These are phyloP conservation scores for Notolepis coatsorum DNA, from an alignment of 2,797 vertebrate species.

Conservation along the genomic window DNA sequence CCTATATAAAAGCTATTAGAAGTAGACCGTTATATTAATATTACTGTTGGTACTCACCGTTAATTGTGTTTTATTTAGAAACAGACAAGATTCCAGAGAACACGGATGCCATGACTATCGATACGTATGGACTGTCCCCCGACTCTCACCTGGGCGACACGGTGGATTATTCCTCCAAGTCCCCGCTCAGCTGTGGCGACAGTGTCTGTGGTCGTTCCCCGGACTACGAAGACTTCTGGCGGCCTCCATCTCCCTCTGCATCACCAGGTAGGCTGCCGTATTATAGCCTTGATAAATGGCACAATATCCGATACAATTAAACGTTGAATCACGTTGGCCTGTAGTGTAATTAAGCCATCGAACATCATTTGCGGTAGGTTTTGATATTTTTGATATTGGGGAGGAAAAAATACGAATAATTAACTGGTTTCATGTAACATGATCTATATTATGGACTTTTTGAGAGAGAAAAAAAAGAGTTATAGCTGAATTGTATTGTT, in stretches of 20 bases:
- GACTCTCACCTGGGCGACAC: slow-evolving; percentile 81
- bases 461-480: no score
- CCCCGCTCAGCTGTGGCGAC: slow-evolving; percentile 86
- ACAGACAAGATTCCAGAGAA: slow-evolving; percentile 76
- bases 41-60: background rate
- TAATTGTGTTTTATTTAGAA: slow-evolving; percentile 12
- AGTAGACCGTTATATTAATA: background rate
- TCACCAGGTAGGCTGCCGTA: slow-evolving; percentile 86
- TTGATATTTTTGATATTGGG: no score
- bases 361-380: no score
- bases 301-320: no score
- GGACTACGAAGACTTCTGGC: slow-evolving; percentile 94
- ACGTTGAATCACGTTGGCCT: no score
- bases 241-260: slow-evolving; percentile 95
- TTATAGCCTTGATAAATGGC: background rate
- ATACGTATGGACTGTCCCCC: slow-evolving; percentile 81
- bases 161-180: slow-evolving; percentile 83
- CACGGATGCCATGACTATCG: slow-evolving; percentile 53
- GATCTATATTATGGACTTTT: no score
- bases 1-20: no score
- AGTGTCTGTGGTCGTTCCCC: slow-evolving; percentile 87
- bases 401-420: no score
- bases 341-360: no score
- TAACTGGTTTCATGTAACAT: no score
- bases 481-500: no score